Base-by-base conservation (phyloP, 2,113 vertebrate species). In the Bettongia penicillata region DNA sequence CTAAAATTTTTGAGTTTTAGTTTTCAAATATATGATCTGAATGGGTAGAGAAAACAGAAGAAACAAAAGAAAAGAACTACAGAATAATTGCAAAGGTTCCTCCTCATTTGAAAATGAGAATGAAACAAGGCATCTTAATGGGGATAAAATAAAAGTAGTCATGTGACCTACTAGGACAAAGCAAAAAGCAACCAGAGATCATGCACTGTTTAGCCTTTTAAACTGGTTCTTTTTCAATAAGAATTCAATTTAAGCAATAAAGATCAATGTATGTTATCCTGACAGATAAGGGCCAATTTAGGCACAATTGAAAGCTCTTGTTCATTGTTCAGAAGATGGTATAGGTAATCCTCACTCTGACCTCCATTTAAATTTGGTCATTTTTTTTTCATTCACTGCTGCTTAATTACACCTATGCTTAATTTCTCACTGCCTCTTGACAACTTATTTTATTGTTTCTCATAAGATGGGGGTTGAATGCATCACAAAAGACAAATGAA, bases 241-340 rank as follows among this genome's bases (percentile, higher is more conserved):
- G 48, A 96, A 95, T 84, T 96, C 55, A 97, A 90, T 93, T 93
- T 94, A 47, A 90, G 51, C 51, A 89, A 93, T 93, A 52, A 92
- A 93, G 91, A 91, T 95, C 94, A 55, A 94, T 26, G 52, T n/a
- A 95, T n/a, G 51, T 94, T 37, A 48, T 43, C 95, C 96, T 37
- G 92, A 93, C 2, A 93, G 91, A 28, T 51, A 93, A 95, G 89
- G 90, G 94, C 22, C 52, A 96, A 91, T 0, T 53, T 25, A 77
- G 51, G 52, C 90, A 93, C 93, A 90, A 90, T 53, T 91, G 53
- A 90, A 94, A 77, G 47, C 6, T 77, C 14, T 53, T 53, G 52
- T 53, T 49, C 10, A 26, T 26, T 90, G 48, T 24, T 90, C 43
- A 91, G 37, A 93, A 68, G 24, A 94, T 94, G 96, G 92, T 68